Evolutionary conservation across 2,797 vertebrate species (phyloP), one percentile per base, ranked within the genome.

Genomic region (Leuciscus waleckii): DNA sequence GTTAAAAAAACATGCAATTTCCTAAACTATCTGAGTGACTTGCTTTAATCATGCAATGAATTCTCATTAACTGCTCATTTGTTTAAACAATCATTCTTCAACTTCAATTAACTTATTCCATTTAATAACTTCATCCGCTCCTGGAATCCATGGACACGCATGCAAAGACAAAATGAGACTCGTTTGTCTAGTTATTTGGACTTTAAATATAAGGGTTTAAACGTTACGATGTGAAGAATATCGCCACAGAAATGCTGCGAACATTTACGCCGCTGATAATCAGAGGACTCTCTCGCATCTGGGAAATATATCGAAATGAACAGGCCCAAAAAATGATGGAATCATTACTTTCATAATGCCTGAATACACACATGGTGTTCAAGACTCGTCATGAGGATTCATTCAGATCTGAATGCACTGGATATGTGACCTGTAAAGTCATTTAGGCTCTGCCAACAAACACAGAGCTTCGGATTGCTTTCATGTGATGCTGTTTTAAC

Each of bases 401-500:
- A 19, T 7, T 19, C 17, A 21, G 10, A 14, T 32, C 19, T n/a
- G 1, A 67, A 35, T 17, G 43, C 29, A 32, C 39, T 7, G 26
- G 26, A 67, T 19, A 2, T 51, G 51, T 46, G 39, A 26, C 13
- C 77, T 68, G 19, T 68, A 23, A 67, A 51, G 5, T 46, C 11
- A 46, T 14, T 67, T 29, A 49, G 19, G 41, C 17, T 65, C 43
- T 54, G 26, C 8, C 26, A 32, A 51, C 17, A 51, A 74, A 46
- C 61, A 19, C 7, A 4, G 16, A 65, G 58, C 41, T 65, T 21
- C 49, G 3, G n/a, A 26, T 43, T 49, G 63, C 23, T 61, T 61
- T 61, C 29, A 78, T 51, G n/a, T 68, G n/a, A 73, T 32, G 51
- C 68, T 73, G 7, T 68, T 84, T 56, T 76, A 84, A 77, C 17